Conservation (phyloP, 1,140 invertebrate species). For the Bombus superbus region DNA sequence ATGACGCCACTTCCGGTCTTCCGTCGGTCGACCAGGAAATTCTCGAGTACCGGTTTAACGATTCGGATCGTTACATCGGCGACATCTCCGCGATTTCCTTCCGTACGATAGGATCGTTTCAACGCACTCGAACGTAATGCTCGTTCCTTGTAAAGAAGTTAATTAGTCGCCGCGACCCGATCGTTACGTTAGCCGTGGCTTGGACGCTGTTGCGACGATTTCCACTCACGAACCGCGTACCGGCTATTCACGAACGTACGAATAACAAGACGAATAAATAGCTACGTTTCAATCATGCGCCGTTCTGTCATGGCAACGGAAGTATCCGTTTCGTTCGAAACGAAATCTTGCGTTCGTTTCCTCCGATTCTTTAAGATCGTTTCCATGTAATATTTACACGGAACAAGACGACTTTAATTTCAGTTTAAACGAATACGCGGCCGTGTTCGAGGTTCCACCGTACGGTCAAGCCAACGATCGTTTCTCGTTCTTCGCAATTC, state of each 20-base stretch:
- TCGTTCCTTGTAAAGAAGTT: conserved; percentile 74
- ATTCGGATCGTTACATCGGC: conserved; percentile 29
- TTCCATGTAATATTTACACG: not conserved
- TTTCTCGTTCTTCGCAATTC: too few relatives aligned
- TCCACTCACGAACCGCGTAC: conserved; percentile 36
- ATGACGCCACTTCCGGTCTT: conserved; percentile 14
- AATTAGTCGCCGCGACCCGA: conserved; percentile 70
- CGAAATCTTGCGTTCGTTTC: conserved; percentile 4
- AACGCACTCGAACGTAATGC: conserved; percentile 68
- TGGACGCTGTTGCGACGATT: conserved; percentile 34
- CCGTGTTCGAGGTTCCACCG: not conserved
- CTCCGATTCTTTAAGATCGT: conserved; percentile 1
- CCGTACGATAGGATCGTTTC: conserved; percentile 52
- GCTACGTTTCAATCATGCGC: conserved; percentile 14
- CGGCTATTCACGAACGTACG: not conserved
- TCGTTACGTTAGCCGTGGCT: conserved; percentile 37
- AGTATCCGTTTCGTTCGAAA: not conserved
- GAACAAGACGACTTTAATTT: not conserved
- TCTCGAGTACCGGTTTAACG: conserved; percentile 16
- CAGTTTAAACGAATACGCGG: not conserved
- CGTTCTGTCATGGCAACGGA: not conserved
- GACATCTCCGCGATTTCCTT: conserved; percentile 59
- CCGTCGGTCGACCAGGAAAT: conserved; percentile 33
- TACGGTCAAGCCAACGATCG: too few relatives aligned
- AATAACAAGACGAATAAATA: conserved; percentile 18